Percentiles rank a stretch among this genome's conserved stretches.
These are phyloP conservation scores for Acleris holmiana DNA, from an alignment of 2,888 invertebrate species.

Conservation along the genomic window DNA sequence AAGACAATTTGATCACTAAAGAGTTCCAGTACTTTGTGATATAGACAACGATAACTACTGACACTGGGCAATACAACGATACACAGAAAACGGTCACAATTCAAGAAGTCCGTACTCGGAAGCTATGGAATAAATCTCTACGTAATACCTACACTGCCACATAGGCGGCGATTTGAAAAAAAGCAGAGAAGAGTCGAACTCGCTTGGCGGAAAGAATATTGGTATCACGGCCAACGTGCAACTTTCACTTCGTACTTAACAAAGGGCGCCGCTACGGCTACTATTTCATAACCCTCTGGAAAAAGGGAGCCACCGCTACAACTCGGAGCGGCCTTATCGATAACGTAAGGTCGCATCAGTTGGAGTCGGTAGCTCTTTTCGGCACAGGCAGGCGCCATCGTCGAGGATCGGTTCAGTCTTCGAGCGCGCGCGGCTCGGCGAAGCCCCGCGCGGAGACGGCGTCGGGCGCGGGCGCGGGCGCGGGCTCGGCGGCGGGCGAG, in stretches of 20 bases:
- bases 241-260: background rate
- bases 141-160: background rate
- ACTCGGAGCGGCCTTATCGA: too few relatives aligned
- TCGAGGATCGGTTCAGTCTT: constrained; percentile 53
- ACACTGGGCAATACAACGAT: constrained; percentile 19
- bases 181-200: background rate
- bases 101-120: constrained; percentile 12
- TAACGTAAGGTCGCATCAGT: too few relatives aligned
- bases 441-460: constrained; percentile 62
- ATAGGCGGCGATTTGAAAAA: background rate
- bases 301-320: too few relatives aligned
- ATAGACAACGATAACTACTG: constrained; percentile 23
- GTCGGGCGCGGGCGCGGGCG: constrained; percentile 57
- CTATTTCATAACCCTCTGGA: too few relatives aligned
- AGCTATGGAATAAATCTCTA: constrained; percentile 23
- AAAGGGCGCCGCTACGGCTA: background rate
- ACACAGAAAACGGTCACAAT: constrained; percentile 16
- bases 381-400: too few relatives aligned
- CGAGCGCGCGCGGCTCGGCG: constrained; percentile 56
- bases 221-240: too few relatives aligned
- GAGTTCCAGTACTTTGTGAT: constrained; percentile 29
- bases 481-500: constrained; percentile 71
- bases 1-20: constrained; percentile 32
- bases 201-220: background rate
- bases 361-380: too few relatives aligned